Base-by-base conservation (phyloP, 2,113 vertebrate genomes). In the Athene cunicularia region DNA sequence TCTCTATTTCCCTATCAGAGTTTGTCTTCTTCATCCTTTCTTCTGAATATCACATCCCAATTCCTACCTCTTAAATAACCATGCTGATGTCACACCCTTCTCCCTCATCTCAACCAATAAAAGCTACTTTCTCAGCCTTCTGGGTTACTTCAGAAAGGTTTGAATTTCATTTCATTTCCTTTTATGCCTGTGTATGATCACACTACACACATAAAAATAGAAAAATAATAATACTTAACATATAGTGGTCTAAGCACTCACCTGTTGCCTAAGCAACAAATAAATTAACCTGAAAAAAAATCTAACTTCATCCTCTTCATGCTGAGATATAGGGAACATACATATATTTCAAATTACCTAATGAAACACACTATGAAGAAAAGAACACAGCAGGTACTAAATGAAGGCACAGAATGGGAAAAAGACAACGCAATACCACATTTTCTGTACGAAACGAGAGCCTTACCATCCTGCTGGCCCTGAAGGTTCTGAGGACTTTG, bases 381-480 rank as follows among this genome's bases (percentile, higher is more conserved):
- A 94, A 92, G 75, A 60, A 90, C 71, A 82, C 74, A 60, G 72
- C 47, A 90, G 86, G 87, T 88, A 73, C 39, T 95, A 83, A 95
- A 59, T 60, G 45, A 94, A 95, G 64, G 27, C 45, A 94, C 14
- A 64, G 45, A 94, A 76, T 18, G 18, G 17, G 28, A 88, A 75
- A 94, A 86, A 53, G 16, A 85, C 45, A 67, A 53, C 39, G 71
- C 71, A 72, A 76, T 56, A 67, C 43, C 22, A 5, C 43, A 80
- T 87, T 80, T 95, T 90, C 73, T 73, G 19, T 41, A 81, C 1
- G 23, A 90, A 59, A 92, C 24, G 2, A 86, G 90, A 91, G 67
- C 59, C 98, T 98, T 98, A 98, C 98, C 98, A 93, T 99, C 98
- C 95, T 99, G 98, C 92, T 99, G 98, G 63, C 98, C 97, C 35